Evolutionary conservation across 2,888 invertebrate genomes (phyloP).

Genomic region (Agrotis clavis): DNA sequence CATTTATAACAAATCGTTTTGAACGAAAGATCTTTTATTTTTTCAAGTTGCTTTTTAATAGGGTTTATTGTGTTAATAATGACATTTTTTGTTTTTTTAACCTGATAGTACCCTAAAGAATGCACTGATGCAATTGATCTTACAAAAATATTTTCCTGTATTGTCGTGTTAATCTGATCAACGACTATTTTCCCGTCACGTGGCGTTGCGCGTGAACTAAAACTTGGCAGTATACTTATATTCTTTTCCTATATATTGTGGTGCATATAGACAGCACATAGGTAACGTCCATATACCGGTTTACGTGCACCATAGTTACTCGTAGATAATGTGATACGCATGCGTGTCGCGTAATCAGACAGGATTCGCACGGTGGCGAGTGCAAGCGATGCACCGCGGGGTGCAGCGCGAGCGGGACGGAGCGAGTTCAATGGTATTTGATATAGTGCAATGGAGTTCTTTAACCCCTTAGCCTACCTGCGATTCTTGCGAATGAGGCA

Average conservation of each 20-base stretch:
- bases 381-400: slow-evolving; percentile 82
- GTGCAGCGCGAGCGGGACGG: slow-evolving; percentile 85
- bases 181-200: slow-evolving; percentile 49
- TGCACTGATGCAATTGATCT: background rate
- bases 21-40: slow-evolving; percentile 15
- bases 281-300: slow-evolving; percentile 75
- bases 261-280: slow-evolving; percentile 61
- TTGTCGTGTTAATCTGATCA: slow-evolving; percentile 35
- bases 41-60: background rate
- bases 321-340: slow-evolving; percentile 87
- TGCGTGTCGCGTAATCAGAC: slow-evolving; percentile 89
- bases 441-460: slow-evolving; percentile 91
- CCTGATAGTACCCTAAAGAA: background rate
- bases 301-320: slow-evolving; percentile 78
- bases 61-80: background rate
- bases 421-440: slow-evolving; percentile 91
- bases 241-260: slow-evolving; percentile 57
- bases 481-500: slow-evolving; percentile 90
- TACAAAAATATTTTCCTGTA: slow-evolving; percentile 13
- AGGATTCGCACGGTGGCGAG: slow-evolving; percentile 89
- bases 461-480: slow-evolving; percentile 92
- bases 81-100: background rate
- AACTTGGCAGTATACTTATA: slow-evolving; percentile 33
- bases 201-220: slow-evolving; percentile 35
- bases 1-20: slow-evolving; percentile 16